These are phyloP conservation scores for Drosophila sucinea DNA, from an alignment of 1,140 invertebrate species.

Conservation along the genomic window DNA sequence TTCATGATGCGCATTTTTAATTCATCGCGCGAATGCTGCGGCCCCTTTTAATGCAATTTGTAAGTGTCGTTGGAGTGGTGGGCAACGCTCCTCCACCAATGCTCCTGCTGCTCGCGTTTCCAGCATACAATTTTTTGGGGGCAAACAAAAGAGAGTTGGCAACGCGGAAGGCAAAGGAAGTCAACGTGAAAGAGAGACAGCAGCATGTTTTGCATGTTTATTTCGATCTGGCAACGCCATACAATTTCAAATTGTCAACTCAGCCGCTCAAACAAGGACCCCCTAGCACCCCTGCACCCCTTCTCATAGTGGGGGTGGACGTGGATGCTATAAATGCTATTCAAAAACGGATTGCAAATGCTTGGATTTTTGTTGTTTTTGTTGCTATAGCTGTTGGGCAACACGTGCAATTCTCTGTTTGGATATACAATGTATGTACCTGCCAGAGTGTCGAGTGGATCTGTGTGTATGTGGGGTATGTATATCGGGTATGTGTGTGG, in stretches of 20 bases:
- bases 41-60: slow-evolving; percentile 72
- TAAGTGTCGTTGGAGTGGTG: slow-evolving; percentile 49
- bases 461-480: not conserved
- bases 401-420: slow-evolving; percentile 64
- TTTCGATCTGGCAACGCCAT: slow-evolving; percentile 40
- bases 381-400: slow-evolving; percentile 30
- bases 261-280: slow-evolving; percentile 6
- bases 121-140: slow-evolving; percentile 41
- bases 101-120: slow-evolving; percentile 28
- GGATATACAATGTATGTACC: slow-evolving; percentile 44
- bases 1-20: slow-evolving; percentile 49
- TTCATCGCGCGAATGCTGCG: slow-evolving; percentile 26
- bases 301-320: not conserved
- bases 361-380: slow-evolving; percentile 42
- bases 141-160: slow-evolving; percentile 20
- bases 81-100: not conserved
- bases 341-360: slow-evolving; percentile 66
- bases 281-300: slow-evolving; percentile 1
- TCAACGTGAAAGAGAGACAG: not conserved
- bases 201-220: slow-evolving; percentile 24
- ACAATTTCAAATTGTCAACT: slow-evolving; percentile 55
- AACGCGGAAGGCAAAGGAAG: not conserved
- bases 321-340: slow-evolving; percentile 61
- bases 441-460: slow-evolving; percentile 21
- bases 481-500: not conserved